Percentiles rank a stretch among this genome's conserved stretches.
These are phyloP conservation scores for Chlorodrepanis virens DNA, from an alignment of 2,113 vertebrate species.

Conservation along the genomic window DNA sequence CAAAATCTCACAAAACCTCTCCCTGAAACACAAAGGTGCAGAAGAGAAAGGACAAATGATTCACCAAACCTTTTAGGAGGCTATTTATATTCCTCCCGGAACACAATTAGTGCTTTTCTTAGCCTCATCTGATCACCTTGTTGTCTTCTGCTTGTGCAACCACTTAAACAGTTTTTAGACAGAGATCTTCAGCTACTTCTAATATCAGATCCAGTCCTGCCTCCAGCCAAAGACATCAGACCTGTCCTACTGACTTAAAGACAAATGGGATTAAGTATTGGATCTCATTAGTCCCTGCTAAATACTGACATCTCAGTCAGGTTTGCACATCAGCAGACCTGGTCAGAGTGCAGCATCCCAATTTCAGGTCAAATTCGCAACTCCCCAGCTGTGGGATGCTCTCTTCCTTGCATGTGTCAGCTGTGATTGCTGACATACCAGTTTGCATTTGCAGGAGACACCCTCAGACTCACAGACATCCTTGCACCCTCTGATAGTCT, in stretches of 20 bases:
- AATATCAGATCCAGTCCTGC: background rate
- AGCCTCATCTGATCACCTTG: conserved; percentile 33
- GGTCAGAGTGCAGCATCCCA: background rate
- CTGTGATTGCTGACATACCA: background rate
- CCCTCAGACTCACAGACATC: background rate
- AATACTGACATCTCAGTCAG: background rate
- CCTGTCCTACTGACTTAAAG: background rate
- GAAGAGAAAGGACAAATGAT: conserved; percentile 53
- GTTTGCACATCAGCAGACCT: accelerated
- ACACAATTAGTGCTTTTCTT: conserved; percentile 34
- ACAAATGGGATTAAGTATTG: background rate
- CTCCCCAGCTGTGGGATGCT: background rate
- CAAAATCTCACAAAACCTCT: conserved; percentile 32
- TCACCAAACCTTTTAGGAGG: conserved; percentile 13
- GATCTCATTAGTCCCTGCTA: background rate
- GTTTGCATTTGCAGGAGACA: background rate
- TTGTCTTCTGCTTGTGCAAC: conserved; percentile 7
- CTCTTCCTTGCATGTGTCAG: background rate
- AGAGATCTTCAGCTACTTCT: background rate
- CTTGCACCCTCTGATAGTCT: background rate
- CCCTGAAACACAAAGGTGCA: background rate
- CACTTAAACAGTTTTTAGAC: conserved; percentile 23
- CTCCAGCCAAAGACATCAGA: background rate
- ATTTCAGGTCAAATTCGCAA: background rate
- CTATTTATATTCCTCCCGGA: conserved; percentile 30